Evolutionary conservation across 2,888 invertebrate genomes (phyloP), one percentile per base, ranked within the genome.

Genomic region (Laothoe populi): DNA sequence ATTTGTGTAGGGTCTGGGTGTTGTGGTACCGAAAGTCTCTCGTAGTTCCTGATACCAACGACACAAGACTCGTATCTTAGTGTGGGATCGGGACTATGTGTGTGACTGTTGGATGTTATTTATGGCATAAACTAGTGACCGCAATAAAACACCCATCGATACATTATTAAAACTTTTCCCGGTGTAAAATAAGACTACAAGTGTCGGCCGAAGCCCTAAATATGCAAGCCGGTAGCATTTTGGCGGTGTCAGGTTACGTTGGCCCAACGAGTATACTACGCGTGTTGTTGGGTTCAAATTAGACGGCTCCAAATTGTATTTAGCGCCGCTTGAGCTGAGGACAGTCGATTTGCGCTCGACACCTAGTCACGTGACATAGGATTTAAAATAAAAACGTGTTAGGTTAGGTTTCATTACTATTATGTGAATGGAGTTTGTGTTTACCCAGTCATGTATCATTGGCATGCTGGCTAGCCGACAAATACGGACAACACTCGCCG

Each of bases 211-310:
- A 92, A 92, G 89, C 92, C 92, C 76, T 85, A 80, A 73, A 86
- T 90, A 86, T 91, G 92, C 90, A 75, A 70, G 75, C 79, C 90
- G 84, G 92, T 92, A 92, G 92, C 90, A 76, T 87, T 89, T 86
- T 78, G 86, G 82, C 78, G 90, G 90, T 90, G 84, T 91, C 85
- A 66, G 68, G 81, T 91, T 84, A 66, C 88, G 38, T 8, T 31
- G 35, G 45, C 65, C 65, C 67, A 44, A 2, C 19, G 59, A 16
- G 45, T 65, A 63, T 67, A 19, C n/a, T 44, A 58, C 63, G 38
- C 38, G 48, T 60, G 48, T 19, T 23, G 40, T 10, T 5, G 31
- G 11, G 16, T 86, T 86, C 81, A 82, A 86, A 86, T 85, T 82
- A 81, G 81, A 77, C 80, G 81, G 80, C 79, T 80, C 78, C 77